A percentile compares a stretch with the other conserved stretches of the same genome.
phyloP scores from a whole-genome alignment of 2,113 vertebrate species.

The Cyanoramphus novaezelandiae region DNA sequence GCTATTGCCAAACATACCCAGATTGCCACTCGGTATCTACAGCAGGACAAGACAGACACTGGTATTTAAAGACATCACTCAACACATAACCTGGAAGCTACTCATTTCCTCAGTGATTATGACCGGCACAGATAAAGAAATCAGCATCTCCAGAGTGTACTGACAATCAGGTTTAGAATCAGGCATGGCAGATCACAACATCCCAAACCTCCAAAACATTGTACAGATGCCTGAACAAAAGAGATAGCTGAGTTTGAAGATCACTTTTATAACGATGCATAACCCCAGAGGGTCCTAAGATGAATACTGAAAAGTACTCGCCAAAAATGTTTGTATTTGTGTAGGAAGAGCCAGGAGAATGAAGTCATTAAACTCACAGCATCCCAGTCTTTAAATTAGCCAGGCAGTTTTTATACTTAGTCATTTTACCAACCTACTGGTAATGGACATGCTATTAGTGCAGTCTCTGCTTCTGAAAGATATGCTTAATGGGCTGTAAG shows the following conservation, averaged over 20 bases:
- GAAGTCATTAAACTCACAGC: neutral
- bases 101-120: neutral
- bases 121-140: neutral
- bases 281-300: neutral
- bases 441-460: neutral
- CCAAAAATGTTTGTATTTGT: neutral
- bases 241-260: neutral
- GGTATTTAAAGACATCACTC: neutral
- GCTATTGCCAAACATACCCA: constrained; percentile 94
- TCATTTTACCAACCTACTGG: neutral
- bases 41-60: neutral
- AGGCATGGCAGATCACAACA: accelerated
- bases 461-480: neutral
- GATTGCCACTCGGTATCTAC: constrained; percentile 93
- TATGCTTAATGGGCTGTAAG: neutral
- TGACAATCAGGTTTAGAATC: neutral
- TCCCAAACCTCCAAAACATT: neutral
- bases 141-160: neutral
- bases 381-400: neutral
- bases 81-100: neutral
- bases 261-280: neutral
- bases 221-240: neutral
- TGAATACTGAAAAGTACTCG: neutral
- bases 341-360: neutral
- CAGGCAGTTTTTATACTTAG: neutral